Evolutionary conservation across 2,113 vertebrate species (phyloP).

Genomic region (Bujurquina vittata): DNA sequence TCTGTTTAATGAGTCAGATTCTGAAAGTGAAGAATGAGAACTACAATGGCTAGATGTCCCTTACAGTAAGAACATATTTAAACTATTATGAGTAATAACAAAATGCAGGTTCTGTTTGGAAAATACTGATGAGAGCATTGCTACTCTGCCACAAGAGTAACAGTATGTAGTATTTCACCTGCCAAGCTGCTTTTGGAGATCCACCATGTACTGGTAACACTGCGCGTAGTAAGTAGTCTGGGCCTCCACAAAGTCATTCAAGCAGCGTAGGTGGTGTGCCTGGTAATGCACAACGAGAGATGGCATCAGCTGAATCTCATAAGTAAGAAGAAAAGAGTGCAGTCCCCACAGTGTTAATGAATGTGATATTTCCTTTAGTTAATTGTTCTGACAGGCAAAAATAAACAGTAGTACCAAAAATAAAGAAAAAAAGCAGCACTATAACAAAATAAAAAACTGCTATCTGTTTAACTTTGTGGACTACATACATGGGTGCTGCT

Average conservation of each 20-base stretch:
- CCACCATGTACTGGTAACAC: constrained; percentile 98
- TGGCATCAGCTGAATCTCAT: neutral
- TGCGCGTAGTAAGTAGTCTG: constrained; percentile 97
- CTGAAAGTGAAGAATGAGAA: neutral
- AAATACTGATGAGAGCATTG: neutral
- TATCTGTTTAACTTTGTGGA: neutral
- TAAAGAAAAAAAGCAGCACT: neutral
- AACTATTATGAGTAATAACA: neutral
- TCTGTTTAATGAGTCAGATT: neutral
- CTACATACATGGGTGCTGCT: constrained; percentile 94
- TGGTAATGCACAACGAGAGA: constrained; percentile 47
- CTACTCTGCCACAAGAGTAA: neutral
- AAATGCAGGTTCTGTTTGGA: neutral
- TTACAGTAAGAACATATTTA: neutral
- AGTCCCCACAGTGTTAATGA: neutral
- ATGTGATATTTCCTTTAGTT: neutral
- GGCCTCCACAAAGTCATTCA: constrained; percentile 98
- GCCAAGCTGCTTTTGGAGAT: constrained; percentile 98
- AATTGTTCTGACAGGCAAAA: neutral
- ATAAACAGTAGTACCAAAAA: too few relatives aligned
- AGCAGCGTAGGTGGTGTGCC: constrained; percentile 96
- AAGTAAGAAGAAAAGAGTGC: neutral
- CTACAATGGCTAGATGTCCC: neutral
- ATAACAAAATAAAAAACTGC: neutral
- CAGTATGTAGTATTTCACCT: constrained; percentile 78